These are phyloP conservation scores for Ctenosaura bakeri DNA, from an alignment of 2,797 vertebrate genomes.

Conservation along the genomic window DNA sequence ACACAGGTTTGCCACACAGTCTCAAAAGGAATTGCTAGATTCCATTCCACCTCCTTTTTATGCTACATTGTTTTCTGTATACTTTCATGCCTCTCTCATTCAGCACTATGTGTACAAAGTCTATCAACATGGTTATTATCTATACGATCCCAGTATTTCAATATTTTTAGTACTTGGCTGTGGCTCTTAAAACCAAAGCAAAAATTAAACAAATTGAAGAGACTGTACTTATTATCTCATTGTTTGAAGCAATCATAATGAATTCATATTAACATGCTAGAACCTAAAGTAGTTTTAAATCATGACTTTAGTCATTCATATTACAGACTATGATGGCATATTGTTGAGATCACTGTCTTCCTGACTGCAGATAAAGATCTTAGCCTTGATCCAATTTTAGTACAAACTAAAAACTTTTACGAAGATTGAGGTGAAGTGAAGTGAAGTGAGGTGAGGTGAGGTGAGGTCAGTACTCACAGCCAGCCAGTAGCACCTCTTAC, in stretches of 20 bases:
- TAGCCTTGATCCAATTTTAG: background rate
- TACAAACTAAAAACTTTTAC: background rate
- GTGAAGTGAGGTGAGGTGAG: too few relatives aligned
- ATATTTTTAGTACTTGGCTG: background rate
- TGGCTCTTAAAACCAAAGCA: background rate
- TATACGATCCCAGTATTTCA: background rate
- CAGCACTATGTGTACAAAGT: background rate
- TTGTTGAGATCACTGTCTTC: background rate
- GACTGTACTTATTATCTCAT: background rate
- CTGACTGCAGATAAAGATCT: background rate
- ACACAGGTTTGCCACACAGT: too few relatives aligned
- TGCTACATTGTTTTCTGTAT: background rate
- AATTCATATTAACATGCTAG: background rate
- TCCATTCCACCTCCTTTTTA: background rate
- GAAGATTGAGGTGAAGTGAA: too few relatives aligned
- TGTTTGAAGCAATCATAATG: background rate
- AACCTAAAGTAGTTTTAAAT: background rate
- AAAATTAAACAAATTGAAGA: background rate
- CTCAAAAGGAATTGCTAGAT: too few relatives aligned
- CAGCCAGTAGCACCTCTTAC: conserved; percentile 78
- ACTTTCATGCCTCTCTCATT: background rate
- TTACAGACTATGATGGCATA: background rate
- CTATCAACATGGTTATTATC: background rate
- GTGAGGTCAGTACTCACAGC: background rate
- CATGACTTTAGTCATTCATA: background rate